Percentiles rank a stretch among this genome's conserved stretches.
Evolutionary conservation across 2,888 invertebrate genomes (phyloP).

Genomic region (Drosophila differens): DNA sequence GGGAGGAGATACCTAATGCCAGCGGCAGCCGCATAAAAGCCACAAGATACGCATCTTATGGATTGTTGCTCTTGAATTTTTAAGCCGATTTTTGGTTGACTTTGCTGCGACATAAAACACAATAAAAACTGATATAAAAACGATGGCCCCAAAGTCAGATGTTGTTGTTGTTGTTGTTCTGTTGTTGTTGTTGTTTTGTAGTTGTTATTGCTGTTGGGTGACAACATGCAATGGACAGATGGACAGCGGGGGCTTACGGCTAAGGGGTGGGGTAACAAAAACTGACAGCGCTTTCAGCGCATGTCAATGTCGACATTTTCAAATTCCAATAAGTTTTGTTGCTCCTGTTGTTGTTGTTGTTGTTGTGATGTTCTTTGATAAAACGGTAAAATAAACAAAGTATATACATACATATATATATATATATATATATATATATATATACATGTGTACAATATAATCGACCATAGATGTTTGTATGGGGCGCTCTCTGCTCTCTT

Average conservation of each 20-base stretch:
- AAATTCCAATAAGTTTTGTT: slow-evolving; percentile 69
- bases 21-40: slow-evolving; percentile 58
- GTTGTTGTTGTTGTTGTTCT: slow-evolving; percentile 4
- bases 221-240: slow-evolving; percentile 34
- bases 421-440: not conserved
- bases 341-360: slow-evolving; percentile 27
- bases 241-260: not conserved
- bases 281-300: slow-evolving; percentile 58
- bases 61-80: slow-evolving; percentile 67
- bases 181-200: slow-evolving; percentile 4
- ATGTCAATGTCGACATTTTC: slow-evolving; percentile 72
- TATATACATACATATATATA: slow-evolving; percentile 5
- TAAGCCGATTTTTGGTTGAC: slow-evolving; percentile 61
- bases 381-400: slow-evolving; percentile 53
- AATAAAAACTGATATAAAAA: slow-evolving; percentile 66
- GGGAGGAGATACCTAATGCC: slow-evolving; percentile 17
- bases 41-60: slow-evolving; percentile 71
- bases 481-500: slow-evolving; percentile 10
- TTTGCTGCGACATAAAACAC: slow-evolving; percentile 69
- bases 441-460: not conserved
- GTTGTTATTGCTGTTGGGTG: slow-evolving; percentile 33
- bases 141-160: slow-evolving; percentile 2
- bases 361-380: slow-evolving; percentile 42
- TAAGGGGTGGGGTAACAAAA: slow-evolving; percentile 4
- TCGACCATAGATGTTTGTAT: not conserved